A percentile compares a stretch with the other conserved stretches of the same genome.
phyloP scores from a whole-genome alignment of 2,113 vertebrate species.

The Pimephales promelas region DNA sequence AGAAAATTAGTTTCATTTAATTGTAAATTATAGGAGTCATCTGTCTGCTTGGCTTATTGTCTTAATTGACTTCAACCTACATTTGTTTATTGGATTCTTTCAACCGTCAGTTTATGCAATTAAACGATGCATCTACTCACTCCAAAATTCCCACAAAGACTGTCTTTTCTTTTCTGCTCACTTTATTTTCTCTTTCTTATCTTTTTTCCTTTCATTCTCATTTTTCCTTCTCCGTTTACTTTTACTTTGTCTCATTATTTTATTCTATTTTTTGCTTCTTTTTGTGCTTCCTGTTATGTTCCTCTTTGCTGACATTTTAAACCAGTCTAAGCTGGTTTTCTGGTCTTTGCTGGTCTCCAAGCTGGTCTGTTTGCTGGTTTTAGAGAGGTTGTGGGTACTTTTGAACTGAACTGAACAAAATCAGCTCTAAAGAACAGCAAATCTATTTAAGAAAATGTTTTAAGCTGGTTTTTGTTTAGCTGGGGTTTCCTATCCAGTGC shows the following conservation, averaged over 20 bases:
- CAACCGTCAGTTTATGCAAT: background rate
- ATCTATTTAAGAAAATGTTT: background rate
- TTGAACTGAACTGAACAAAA: too few species aligned
- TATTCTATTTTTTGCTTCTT: background rate
- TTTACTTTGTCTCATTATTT: background rate
- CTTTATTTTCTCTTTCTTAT: background rate
- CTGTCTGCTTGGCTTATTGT: background rate
- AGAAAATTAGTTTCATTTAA: conserved; percentile 4
- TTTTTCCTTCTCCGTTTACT: background rate
- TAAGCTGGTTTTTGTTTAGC: background rate
- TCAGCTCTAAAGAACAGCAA: too few species aligned
- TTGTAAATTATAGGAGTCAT: conserved; percentile 32
- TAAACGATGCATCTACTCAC: background rate
- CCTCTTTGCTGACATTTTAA: background rate
- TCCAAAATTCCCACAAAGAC: too few species aligned
- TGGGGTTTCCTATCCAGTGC: background rate
- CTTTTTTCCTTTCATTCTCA: background rate
- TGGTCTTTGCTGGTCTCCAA: background rate
- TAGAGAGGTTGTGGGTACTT: background rate
- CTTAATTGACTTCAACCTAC: background rate
- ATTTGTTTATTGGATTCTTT: conserved; percentile 11
- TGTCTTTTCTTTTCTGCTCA: background rate
- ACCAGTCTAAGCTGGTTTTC: background rate
- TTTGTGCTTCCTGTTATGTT: background rate
- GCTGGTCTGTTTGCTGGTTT: background rate